Evolutionary conservation across 2,888 invertebrate species (phyloP), one percentile per base, ranked within the genome.

Genomic region (Apoderus coryli): DNA sequence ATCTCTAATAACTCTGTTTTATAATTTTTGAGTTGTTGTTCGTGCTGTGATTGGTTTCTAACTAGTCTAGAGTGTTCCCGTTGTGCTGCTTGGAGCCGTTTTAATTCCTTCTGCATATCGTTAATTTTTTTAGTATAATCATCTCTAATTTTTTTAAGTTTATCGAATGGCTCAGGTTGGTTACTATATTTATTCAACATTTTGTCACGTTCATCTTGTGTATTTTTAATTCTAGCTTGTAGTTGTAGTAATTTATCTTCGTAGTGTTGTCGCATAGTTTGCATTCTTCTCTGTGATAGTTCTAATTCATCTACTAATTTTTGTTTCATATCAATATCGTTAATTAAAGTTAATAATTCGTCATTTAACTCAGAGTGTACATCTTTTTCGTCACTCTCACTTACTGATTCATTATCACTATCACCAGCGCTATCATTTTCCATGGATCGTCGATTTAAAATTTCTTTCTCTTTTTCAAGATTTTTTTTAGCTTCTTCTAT

Each of bases 241-340:
- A 95, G 60, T 36, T 82, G 80, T 38, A 73, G 66, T 7, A 95
- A 64, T 48, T 95, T 84, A 36, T 86, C 84, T 58, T 96, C 95
- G 59, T 95, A 96, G 52, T 93, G 89, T 39, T 76, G 72, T 34
- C 80, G 71, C 68, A 95, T 74, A 0, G 80, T 72, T 29, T 84
- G 76, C 52, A 95, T 67, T 27, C 89, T 65, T 31, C 81, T 69
- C 53, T 95, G 90, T 0, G 86, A 86, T 33, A 77, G 61, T 55
- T 96, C 95, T 41, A 96, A 58, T 49, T 95, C 90, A 48, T 90
- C 89, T 39, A 98, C 92, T 25, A 96, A 64, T 33, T 86, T 79
- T 43, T 92, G 84, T 54, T 96, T 96, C 32, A 92, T 81, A 51
- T 85, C 85, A 41, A 96, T 95, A 57, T 95, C 90, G 26, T 82